These are phyloP conservation scores for Temnothorax rugatulus DNA, from an alignment of 2,888 invertebrate species.

Conservation along the genomic window DNA sequence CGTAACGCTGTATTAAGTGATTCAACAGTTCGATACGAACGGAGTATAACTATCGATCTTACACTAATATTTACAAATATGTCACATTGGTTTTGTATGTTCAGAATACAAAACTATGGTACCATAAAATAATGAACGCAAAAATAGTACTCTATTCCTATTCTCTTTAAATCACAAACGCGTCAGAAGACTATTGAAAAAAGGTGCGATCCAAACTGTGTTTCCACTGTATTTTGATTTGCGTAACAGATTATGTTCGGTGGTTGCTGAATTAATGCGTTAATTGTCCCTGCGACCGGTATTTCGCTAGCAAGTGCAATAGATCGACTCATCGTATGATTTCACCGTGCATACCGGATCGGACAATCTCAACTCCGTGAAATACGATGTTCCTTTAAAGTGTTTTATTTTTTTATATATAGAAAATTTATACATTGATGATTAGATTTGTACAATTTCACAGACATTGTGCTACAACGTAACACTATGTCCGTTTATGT, in stretches of 20 bases:
- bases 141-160: constrained; percentile 67
- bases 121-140: constrained; percentile 71
- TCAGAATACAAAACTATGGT: constrained; percentile 72
- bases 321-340: not conserved
- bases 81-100: constrained; percentile 67
- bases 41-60: constrained; percentile 70
- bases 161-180: constrained; percentile 58
- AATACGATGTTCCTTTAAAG: constrained; percentile 49
- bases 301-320: not conserved
- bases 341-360: not conserved
- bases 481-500: constrained; percentile 44
- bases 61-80: constrained; percentile 74
- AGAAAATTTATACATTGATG: constrained; percentile 67
- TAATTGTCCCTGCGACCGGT: not conserved
- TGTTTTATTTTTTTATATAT: constrained; percentile 53
- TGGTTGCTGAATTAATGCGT: not conserved
- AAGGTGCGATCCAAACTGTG: constrained; percentile 29
- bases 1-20: constrained; percentile 63
- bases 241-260: constrained; percentile 6
- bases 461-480: constrained; percentile 57
- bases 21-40: constrained; percentile 68
- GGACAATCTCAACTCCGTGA: not conserved
- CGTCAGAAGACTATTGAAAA: constrained; percentile 68
- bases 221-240: constrained; percentile 48
- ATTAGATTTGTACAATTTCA: constrained; percentile 71